A percentile compares a stretch with the other conserved stretches of the same genome.
Evolutionary conservation across 2,888 invertebrate genomes (phyloP).

Genomic region (Apamea crenata): DNA sequence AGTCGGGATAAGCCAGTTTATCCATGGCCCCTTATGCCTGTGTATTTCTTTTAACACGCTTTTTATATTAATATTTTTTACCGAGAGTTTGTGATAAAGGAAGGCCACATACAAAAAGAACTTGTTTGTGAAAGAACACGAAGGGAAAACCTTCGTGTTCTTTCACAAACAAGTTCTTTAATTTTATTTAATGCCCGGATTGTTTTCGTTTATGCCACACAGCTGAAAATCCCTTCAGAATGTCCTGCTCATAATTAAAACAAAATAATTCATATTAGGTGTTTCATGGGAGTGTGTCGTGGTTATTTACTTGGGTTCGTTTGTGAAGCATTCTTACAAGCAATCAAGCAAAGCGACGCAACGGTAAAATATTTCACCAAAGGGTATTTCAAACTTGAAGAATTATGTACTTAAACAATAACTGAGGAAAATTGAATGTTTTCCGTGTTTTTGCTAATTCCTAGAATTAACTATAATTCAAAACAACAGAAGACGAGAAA

Average conservation of each 20-base stretch:
- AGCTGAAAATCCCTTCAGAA: not conserved
- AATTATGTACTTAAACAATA: conserved; percentile 32
- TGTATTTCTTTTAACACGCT: conserved; percentile 23
- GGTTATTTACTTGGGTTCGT: not conserved
- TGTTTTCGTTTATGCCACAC: not conserved
- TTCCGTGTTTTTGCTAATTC: conserved; percentile 31
- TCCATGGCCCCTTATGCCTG: conserved; percentile 1
- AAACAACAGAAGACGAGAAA: conserved; percentile 5
- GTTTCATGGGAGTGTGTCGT: not conserved
- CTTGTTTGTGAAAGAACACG: conserved; percentile 1
- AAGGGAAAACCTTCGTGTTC: too few relatives aligned
- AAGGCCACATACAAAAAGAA: conserved; percentile 11
- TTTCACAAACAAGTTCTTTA: too few relatives aligned
- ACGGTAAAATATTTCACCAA: not conserved
- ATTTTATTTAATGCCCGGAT: not conserved
- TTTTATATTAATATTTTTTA: conserved; percentile 15
- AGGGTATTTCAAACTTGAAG: conserved; percentile 10
- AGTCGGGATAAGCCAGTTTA: conserved; percentile 39
- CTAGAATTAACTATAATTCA: conserved; percentile 3
- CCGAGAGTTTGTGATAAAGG: not conserved
- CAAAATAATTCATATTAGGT: not conserved
- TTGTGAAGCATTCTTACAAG: not conserved
- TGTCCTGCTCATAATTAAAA: not conserved
- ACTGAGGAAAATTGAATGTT: conserved; percentile 30
- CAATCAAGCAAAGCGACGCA: not conserved